Evolutionary conservation across 2,113 vertebrate species (phyloP), one percentile per base, ranked within the genome.

Genomic region (Noturus placidus): DNA sequence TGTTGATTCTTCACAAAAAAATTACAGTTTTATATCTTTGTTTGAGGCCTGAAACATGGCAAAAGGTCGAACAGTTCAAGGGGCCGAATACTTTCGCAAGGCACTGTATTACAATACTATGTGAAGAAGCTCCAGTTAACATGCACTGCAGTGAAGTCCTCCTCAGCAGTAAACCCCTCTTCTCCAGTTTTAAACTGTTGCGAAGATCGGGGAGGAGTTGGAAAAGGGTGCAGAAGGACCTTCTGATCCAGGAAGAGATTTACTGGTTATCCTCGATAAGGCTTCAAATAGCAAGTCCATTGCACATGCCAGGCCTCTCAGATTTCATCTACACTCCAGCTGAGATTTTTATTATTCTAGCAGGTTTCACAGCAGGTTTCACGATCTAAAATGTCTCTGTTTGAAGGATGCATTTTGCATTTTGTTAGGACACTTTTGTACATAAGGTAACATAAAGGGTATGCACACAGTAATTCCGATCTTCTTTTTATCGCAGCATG

Each of bases 241-340:
- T 52, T 27, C 17, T 91, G 82, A 83, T 88, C 52, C 42, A 67
- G 83, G 70, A 76, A 38, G 67, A 88, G 84, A 88, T 83, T 90
- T 80, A 87, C 50, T 25, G 35, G 19, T 83, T 78, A 80, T 77
- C 74, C 74, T 63, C 63, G 46, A 76, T 72, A 69, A 82, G 57
- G 11, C 83, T 86, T 87, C 35, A 86, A 80, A 82, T 81, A 67
- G 81, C 79, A 59, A 77, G 42, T 79, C 61, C 52, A 52, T n/a
- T 79, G 61, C 84, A 86, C 87, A 61, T 72, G 50, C 46, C 80
- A 14, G 22, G 52, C 80, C 80, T 72, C 42, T 65, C 83, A 30
- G 10, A 56, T 80, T 80, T 57, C 50, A 20, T 56, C 52, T 79
- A 14, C 30, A 72, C 19, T 78, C 69, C 30, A 65, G 77, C 61